These are phyloP conservation scores for Pluvianellus socialis DNA, from an alignment of 2,113 vertebrate genomes.

Conservation along the genomic window DNA sequence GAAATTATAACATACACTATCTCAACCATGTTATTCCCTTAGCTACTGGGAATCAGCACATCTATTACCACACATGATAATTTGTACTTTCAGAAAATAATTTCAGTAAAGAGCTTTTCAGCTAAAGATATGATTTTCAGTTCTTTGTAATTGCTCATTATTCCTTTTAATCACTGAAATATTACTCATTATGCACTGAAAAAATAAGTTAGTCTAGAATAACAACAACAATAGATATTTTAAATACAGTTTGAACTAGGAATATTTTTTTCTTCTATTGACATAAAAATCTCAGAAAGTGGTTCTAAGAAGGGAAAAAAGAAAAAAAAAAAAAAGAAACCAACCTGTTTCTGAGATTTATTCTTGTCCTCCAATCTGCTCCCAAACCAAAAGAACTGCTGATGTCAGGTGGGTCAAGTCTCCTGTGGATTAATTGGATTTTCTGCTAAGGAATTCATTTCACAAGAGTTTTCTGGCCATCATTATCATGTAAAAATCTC, in stretches of 20 bases:
- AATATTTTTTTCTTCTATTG: not conserved
- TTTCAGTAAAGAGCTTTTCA: not conserved
- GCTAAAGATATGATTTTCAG: not conserved
- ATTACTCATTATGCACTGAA: not conserved
- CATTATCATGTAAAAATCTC: not conserved
- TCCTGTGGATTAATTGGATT: not conserved
- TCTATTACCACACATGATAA: not conserved
- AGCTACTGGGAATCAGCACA: not conserved
- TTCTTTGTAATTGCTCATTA: not conserved
- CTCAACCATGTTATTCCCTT: not conserved
- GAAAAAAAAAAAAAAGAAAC: not conserved
- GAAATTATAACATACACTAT: not conserved
- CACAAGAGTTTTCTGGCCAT: not conserved
- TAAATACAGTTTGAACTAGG: not conserved
- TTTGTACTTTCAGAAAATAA: not conserved
- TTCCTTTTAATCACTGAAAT: not conserved
- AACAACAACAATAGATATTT: not conserved
- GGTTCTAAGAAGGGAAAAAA: not conserved
- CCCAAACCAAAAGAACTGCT: not conserved
- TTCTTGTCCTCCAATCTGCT: not conserved
- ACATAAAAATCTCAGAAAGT: not conserved
- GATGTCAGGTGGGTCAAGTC: not conserved
- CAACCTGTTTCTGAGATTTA: not conserved
- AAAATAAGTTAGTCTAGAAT: not conserved
- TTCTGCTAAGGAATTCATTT: not conserved